Evolutionary conservation across 2,888 invertebrate species (phyloP).

Genomic region (Serripes groenlandicus): DNA sequence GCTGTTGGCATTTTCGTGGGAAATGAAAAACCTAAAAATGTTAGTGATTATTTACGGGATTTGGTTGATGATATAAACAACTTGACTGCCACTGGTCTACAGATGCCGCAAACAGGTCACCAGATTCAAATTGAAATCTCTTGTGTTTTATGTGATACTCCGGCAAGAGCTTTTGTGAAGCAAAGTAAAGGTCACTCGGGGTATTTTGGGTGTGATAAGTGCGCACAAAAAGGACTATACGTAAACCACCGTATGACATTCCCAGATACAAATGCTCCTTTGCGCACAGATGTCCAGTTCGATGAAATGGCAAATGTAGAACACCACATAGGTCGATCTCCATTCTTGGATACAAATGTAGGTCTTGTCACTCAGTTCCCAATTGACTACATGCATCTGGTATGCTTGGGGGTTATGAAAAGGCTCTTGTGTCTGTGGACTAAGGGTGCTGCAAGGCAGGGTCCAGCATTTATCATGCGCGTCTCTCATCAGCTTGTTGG

Average conservation of each 20-base stretch:
- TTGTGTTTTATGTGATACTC: constrained; percentile 78
- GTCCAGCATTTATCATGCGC: constrained; percentile 3
- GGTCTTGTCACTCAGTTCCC: constrained; percentile 74
- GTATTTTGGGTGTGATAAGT: constrained; percentile 80
- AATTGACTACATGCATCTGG: constrained; percentile 82
- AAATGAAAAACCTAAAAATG: too few relatives aligned
- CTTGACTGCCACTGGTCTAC: too few relatives aligned
- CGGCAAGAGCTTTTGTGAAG: constrained; percentile 78
- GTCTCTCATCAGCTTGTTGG: constrained; percentile 28
- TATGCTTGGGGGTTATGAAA: constrained; percentile 78
- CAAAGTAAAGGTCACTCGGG: constrained; percentile 75
- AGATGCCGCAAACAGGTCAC: too few relatives aligned
- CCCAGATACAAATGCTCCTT: constrained; percentile 35
- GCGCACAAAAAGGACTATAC: constrained; percentile 61
- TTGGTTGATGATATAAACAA: too few relatives aligned
- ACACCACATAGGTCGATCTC: constrained; percentile 67
- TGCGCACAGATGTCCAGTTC: constrained; percentile 62
- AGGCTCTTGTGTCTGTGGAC: constrained; percentile 65
- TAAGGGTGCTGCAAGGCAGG: constrained; percentile 59
- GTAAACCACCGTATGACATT: constrained; percentile 53
- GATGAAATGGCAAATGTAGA: constrained; percentile 58
- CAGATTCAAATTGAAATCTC: constrained; percentile 48
- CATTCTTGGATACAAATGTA: constrained; percentile 55
- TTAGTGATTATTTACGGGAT: too few relatives aligned
- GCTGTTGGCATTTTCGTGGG: too few relatives aligned